Conservation (phyloP, 1,140 invertebrate species). For the Lasioglossum baleicum region DNA sequence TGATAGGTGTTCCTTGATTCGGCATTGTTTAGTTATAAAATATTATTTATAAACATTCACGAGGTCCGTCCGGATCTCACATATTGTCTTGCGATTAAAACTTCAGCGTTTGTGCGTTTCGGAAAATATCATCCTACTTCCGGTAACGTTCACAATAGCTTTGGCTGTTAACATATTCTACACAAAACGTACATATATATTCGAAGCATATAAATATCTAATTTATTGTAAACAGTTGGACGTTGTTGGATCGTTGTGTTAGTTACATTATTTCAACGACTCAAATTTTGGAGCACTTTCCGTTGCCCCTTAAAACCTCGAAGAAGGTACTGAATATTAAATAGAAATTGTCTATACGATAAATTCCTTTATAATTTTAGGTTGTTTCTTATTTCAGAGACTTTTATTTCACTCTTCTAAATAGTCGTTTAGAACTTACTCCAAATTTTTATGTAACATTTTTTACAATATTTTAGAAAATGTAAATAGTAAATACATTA, state of each 20-base stretch:
- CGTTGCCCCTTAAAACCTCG: no score
- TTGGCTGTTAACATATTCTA: background rate
- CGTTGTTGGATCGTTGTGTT: background rate
- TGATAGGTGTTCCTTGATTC: background rate
- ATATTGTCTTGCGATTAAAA: background rate
- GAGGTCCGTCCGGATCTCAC: background rate
- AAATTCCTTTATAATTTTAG: no score
- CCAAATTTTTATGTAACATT: no score
- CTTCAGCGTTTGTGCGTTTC: background rate
- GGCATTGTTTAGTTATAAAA: background rate
- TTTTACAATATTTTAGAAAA: no score
- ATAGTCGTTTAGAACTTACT: no score
- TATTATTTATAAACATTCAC: no score
- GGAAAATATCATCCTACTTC: background rate
- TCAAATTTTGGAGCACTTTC: background rate
- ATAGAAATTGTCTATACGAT: no score
- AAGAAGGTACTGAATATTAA: no score
- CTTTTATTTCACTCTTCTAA: no score
- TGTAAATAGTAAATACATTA: no score
- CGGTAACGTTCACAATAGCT: background rate
- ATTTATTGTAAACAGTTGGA: background rate
- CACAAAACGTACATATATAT: background rate
- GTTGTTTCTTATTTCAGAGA: no score
- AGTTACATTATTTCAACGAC: background rate
- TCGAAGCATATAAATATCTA: background rate